Percentiles rank a stretch among this genome's conserved stretches.
These are phyloP conservation scores for Hypercompe scribonia DNA, from an alignment of 2,888 invertebrate species.

Conservation along the genomic window DNA sequence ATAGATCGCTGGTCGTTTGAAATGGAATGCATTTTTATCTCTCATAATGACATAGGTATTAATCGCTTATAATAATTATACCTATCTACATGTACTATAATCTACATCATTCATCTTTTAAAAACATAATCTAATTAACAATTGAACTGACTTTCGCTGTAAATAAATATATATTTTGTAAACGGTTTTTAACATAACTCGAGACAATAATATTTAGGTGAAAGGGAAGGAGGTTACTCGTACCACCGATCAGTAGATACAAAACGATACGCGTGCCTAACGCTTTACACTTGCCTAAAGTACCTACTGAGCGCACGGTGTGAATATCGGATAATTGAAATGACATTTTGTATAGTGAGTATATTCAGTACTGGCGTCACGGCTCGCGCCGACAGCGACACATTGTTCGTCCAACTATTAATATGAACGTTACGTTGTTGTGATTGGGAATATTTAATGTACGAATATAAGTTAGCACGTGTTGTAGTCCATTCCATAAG, in stretches of 20 bases:
- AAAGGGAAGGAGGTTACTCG: not conserved
- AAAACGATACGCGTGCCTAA: not conserved
- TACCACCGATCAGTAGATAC: not conserved
- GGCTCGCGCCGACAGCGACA: not conserved
- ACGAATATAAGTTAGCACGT: slow-evolving; percentile 32
- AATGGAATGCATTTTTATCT: not conserved
- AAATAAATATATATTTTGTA: not conserved
- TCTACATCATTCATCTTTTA: not conserved
- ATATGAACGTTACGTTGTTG: slow-evolving; percentile 15
- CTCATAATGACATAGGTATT: not conserved
- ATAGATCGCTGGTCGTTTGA: not conserved
- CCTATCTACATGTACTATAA: not conserved
- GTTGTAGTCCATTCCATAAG: slow-evolving; percentile 44
- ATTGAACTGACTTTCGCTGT: not conserved
- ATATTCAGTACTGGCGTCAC: not conserved
- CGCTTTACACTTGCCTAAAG: too few relatives aligned
- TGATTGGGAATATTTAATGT: slow-evolving; percentile 13
- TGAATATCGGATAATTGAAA: not conserved
- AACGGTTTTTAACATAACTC: not conserved
- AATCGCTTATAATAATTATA: not conserved
- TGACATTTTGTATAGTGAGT: not conserved
- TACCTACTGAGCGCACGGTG: too few relatives aligned
- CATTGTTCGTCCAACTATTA: slow-evolving; percentile 8
- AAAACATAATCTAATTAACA: not conserved
- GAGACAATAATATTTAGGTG: not conserved